A percentile compares a stretch with the other conserved stretches of the same genome.
Conservation (phyloP, 1,140 invertebrate genomes). For the Chionoecetes opilio region DNA sequence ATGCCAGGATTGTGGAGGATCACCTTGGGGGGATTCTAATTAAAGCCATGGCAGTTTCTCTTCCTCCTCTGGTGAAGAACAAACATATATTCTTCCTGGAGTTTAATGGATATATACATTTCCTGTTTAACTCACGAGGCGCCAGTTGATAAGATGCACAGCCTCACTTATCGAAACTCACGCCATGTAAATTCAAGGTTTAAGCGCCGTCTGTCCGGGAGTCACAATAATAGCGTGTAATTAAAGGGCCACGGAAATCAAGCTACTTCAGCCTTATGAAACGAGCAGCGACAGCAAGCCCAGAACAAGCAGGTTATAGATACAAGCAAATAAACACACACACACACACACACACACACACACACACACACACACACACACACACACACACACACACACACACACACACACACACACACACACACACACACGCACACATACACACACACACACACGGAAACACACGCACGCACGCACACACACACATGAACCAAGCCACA, state of each 20-base stretch:
- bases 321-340: too few relatives aligned
- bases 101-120: slow-evolving; percentile 7
- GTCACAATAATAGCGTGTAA: background rate
- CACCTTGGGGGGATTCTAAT: slow-evolving; percentile 41
- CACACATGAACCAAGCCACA: background rate
- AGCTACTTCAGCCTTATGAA: background rate
- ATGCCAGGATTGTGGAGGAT: slow-evolving; percentile 28
- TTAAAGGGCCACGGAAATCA: background rate
- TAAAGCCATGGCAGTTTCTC: slow-evolving; percentile 7
- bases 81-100: background rate
- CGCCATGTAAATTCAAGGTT: too few relatives aligned
- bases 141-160: background rate
- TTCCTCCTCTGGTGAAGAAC: background rate
- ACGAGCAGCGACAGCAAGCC: background rate
- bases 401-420: too few relatives aligned
- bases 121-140: background rate
- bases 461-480: too few relatives aligned
- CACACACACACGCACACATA: too few relatives aligned
- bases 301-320: background rate
- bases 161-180: background rate
- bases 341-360: too few relatives aligned
- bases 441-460: too few relatives aligned
- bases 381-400: too few relatives aligned
- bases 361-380: too few relatives aligned
- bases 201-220: background rate